Evolutionary conservation across 2,113 vertebrate genomes (phyloP).

Genomic region (Rana temporaria): DNA sequence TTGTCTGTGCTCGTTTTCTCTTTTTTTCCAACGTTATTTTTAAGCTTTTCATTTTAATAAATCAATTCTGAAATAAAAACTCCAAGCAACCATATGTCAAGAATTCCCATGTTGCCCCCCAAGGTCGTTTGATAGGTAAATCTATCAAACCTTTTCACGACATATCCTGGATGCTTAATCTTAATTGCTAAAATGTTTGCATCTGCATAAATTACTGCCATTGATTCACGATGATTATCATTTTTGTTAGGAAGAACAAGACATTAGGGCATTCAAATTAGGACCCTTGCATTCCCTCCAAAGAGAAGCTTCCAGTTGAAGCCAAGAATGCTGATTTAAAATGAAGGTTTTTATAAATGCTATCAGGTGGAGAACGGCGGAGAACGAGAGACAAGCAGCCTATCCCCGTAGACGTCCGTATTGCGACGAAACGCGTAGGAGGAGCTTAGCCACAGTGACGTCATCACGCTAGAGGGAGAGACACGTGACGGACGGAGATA

Average conservation of each 20-base stretch:
- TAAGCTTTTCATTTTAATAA: constrained; percentile 26
- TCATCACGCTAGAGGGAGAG: too few species aligned
- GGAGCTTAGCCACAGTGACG: too few species aligned
- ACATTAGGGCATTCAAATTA: constrained; percentile 18
- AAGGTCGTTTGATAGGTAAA: constrained; percentile 28
- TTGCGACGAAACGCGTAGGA: too few species aligned
- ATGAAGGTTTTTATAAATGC: too few species aligned
- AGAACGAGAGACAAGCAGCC: too few species aligned
- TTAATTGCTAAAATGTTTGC: constrained; percentile 32
- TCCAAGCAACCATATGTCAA: not conserved
- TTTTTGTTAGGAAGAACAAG: constrained; percentile 1
- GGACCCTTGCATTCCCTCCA: not conserved
- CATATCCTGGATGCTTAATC: constrained; percentile 18
- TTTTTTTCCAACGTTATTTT: not conserved
- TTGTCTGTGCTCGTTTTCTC: not conserved
- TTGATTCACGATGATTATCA: constrained; percentile 44
- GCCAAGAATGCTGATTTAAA: too few species aligned
- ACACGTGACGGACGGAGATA: too few species aligned
- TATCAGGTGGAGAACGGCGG: too few species aligned
- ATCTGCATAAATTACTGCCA: constrained; percentile 18
- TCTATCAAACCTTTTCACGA: constrained; percentile 39
- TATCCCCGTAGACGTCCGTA: too few species aligned
- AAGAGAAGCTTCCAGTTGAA: not conserved
- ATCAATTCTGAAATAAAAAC: constrained; percentile 1
- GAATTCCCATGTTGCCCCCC: not conserved